These are phyloP conservation scores for Drosophila nigritarsus DNA, from an alignment of 2,888 invertebrate genomes.

Conservation along the genomic window DNA sequence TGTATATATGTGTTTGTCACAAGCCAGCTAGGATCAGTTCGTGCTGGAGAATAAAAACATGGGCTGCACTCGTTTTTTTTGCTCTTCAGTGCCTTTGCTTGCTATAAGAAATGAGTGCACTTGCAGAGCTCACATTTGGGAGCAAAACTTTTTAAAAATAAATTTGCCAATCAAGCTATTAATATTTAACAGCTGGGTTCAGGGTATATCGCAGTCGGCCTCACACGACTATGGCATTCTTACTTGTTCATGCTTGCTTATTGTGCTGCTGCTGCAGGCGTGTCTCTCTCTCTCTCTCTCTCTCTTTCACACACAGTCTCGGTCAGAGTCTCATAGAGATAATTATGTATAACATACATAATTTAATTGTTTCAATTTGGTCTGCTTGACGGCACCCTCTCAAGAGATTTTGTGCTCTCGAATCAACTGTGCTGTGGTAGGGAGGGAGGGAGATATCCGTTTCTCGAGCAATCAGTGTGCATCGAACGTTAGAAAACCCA, in stretches of 20 bases:
- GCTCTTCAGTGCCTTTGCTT: background rate
- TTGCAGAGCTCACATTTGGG: background rate
- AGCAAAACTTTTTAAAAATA: background rate
- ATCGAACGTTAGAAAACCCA: constrained; percentile 6
- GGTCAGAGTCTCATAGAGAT: constrained; percentile 20
- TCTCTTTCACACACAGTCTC: constrained; percentile 7
- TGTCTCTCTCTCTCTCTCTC: constrained; percentile 11
- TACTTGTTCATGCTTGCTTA: constrained; percentile 24
- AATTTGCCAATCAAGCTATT: background rate
- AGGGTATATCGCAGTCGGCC: background rate
- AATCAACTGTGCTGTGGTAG: background rate
- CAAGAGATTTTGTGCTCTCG: constrained; percentile 16
- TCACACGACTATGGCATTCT: background rate
- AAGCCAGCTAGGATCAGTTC: background rate
- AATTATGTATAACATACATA: constrained; percentile 69
- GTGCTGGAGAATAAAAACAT: background rate
- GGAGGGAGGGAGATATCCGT: constrained; percentile 24
- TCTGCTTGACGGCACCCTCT: constrained; percentile 42
- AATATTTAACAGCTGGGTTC: background rate
- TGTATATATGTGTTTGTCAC: background rate
- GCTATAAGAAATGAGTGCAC: too few species aligned
- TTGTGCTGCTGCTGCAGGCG: constrained; percentile 48
- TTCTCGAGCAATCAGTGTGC: constrained; percentile 35
- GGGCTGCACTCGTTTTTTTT: background rate
- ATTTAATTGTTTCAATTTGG: constrained; percentile 71